Base-by-base conservation (phyloP, 2,888 invertebrate species). In the Nycteola revayana region DNA sequence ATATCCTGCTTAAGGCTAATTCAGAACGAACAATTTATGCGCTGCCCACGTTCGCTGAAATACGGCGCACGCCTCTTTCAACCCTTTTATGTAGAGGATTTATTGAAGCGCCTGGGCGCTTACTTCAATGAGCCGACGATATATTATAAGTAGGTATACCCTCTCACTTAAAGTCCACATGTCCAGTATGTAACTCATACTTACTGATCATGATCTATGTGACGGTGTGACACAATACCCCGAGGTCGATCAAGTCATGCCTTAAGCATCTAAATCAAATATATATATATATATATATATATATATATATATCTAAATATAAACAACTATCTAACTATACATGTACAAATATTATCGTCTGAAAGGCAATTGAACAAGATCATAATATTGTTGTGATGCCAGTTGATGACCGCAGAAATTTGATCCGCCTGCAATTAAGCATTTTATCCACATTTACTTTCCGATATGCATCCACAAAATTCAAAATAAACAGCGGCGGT, bases 21-120 rank as follows among this genome's bases (percentile, higher is more conserved):
- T 79, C 73, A 66, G 68, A 71, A 58, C 64, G 74, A 69, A 68
- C 70, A 77, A 82, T 84, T 86, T 85, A 86, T 84, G 77, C 55
- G 57, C 77, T 61, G 70, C 79, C 83, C 77, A 80, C 83, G 77
- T 71, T 51, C 63, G 66, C 75, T 84, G 75, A 83, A 84, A 80
- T 82, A 84, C 71, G 66, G 75, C 74, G 73, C 70, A 72, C 73
- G 78, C 72, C 70, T 73, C 72, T 75, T 78, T 73, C 73, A 71
- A 75, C 77, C 85, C 85, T 82, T 84, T 84, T 83, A 80, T 73
- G 81, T 72, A 66, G 46, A 75, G 66, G 72, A 85, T 86, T 84
- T 86, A 86, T 85, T 72, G 71, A 75, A 69, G 70, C 60, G 71
- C 69, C 68, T 68, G 56, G 68, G 68, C 53, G 66, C 70, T 69